phyloP scores from a whole-genome alignment of 2,888 invertebrate species.

The Andricus quercusramuli region DNA sequence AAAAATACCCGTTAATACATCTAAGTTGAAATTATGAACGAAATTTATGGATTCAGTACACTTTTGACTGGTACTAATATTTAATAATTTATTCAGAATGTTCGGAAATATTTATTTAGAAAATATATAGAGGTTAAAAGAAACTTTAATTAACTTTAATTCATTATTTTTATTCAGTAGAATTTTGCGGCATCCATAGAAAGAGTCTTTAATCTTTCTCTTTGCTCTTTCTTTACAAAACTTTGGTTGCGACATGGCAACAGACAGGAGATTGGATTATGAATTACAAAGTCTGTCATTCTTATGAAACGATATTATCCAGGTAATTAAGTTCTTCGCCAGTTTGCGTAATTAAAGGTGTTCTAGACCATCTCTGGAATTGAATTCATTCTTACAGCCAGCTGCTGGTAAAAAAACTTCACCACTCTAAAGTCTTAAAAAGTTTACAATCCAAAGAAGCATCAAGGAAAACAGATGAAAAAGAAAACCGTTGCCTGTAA shows the following conservation, averaged over 20 bases:
- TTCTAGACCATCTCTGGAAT: neutral
- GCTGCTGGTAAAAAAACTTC: neutral
- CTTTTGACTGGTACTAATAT: too few relatives aligned
- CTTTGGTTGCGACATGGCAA: slow-evolving; percentile 1
- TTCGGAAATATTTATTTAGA: neutral
- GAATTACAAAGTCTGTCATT: slow-evolving; percentile 31
- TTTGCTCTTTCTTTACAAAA: slow-evolving; percentile 26
- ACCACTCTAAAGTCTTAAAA: neutral
- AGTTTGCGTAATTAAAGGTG: neutral
- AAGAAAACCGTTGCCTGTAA: neutral
- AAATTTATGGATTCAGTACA: too few relatives aligned
- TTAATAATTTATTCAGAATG: too few relatives aligned
- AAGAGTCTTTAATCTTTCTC: slow-evolving; percentile 16
- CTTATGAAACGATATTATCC: slow-evolving; percentile 37
- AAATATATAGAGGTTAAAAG: neutral
- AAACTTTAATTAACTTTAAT: neutral
- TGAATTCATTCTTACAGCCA: slow-evolving; percentile 4
- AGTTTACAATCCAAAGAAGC: neutral
- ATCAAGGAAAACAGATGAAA: neutral
- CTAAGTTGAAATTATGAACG: too few relatives aligned
- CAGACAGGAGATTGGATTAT: slow-evolving; percentile 34
- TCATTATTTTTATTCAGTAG: neutral
- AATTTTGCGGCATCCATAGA: neutral
- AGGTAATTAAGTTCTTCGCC: slow-evolving; percentile 14
- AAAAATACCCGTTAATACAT: too few relatives aligned